phyloP scores from a whole-genome alignment of 2,113 vertebrate species.

The Ctenodactylus gundi region DNA sequence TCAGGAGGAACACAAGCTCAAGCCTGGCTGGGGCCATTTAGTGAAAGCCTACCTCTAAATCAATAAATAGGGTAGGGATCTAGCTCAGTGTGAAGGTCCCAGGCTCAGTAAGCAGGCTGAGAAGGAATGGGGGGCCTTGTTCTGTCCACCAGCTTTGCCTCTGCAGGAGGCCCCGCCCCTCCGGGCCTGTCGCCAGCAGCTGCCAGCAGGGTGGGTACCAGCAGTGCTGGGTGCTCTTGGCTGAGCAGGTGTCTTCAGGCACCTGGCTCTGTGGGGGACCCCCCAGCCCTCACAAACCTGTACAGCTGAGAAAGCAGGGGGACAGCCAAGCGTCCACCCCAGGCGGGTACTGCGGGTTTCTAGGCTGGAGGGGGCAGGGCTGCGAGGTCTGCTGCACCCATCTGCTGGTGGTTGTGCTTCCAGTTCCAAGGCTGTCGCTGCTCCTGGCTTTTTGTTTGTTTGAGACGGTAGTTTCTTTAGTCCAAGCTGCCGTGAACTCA shows the following conservation, averaged over 20 bases:
- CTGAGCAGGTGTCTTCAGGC: not conserved
- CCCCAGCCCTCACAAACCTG: not conserved
- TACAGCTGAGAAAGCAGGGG: not conserved
- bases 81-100: too few species aligned
- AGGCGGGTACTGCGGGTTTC: too few species aligned
- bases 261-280: not conserved
- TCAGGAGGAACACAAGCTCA: too few species aligned
- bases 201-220: fast-evolving
- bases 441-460: not conserved
- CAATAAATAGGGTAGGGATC: too few species aligned
- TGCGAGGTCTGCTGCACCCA: not conserved
- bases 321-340: too few species aligned
- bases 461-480: not conserved
- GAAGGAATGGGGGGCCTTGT: too few species aligned
- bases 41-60: too few species aligned
- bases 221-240: not conserved
- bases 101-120: too few species aligned
- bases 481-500: not conserved
- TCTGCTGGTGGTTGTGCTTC: not conserved
- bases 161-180: not conserved
- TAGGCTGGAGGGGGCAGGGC: not conserved
- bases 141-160: too few species aligned
- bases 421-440: not conserved
- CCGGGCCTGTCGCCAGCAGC: not conserved
- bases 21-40: too few species aligned